A percentile compares a stretch with the other conserved stretches of the same genome.
phyloP scores from a whole-genome alignment of 1,140 invertebrate genomes.

The Eumaeus atala region DNA sequence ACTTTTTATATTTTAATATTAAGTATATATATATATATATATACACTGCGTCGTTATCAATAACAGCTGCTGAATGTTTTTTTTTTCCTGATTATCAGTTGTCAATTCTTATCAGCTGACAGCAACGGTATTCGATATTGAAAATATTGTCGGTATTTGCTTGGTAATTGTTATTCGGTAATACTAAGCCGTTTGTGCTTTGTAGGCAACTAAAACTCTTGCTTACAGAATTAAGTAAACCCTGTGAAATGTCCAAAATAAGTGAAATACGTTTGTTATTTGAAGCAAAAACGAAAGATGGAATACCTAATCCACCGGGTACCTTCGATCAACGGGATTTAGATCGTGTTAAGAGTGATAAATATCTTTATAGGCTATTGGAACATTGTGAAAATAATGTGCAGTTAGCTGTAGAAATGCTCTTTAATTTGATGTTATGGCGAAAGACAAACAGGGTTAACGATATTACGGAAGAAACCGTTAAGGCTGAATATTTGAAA shows the following conservation, averaged over 20 bases:
- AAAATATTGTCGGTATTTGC: too few relatives aligned
- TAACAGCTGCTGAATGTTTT: too few relatives aligned
- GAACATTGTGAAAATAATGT: conserved; percentile 39
- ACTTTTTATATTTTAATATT: too few relatives aligned
- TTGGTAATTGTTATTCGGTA: too few relatives aligned
- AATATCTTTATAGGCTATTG: conserved; percentile 36
- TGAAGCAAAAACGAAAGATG: conserved; percentile 33
- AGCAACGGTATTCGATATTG: too few relatives aligned
- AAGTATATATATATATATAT: too few relatives aligned
- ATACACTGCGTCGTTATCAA: too few relatives aligned
- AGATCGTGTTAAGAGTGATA: conserved; percentile 35
- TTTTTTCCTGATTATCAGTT: too few relatives aligned
- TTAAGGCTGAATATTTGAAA: conserved; percentile 33
- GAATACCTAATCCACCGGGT: conserved; percentile 27
- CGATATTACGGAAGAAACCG: conserved; percentile 31
- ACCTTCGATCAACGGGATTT: conserved; percentile 34
- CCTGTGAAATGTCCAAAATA: conserved; percentile 31
- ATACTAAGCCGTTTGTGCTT: too few relatives aligned
- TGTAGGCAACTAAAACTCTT: too few relatives aligned
- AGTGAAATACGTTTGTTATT: conserved; percentile 33
- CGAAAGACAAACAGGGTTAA: conserved; percentile 31
- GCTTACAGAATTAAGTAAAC: background rate
- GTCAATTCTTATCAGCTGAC: too few relatives aligned
- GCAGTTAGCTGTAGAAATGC: conserved; percentile 33
- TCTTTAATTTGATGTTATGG: conserved; percentile 40